Conservation (phyloP, 2,797 vertebrate species). For the Sebastes oblongus region DNA sequence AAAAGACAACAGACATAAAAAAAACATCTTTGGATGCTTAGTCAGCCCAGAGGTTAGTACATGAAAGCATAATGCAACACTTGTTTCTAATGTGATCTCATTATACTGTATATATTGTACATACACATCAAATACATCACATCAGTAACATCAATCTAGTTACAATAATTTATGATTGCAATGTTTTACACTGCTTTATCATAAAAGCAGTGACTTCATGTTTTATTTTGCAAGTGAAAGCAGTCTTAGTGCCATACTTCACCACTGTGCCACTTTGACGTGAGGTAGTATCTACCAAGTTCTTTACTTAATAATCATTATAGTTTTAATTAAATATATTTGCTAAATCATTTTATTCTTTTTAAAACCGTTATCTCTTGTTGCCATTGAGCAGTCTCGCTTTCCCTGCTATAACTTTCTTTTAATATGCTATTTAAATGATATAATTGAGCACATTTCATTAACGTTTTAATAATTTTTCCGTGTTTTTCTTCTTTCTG, state of each 20-base stretch:
- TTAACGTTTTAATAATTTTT: neutral
- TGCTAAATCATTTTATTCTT: neutral
- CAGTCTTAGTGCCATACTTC: too few species aligned
- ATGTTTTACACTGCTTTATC: neutral
- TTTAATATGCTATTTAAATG: neutral
- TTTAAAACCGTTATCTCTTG: neutral
- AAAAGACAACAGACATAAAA: neutral
- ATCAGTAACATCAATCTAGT: neutral
- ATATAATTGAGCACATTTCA: neutral
- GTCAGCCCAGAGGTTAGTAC: too few species aligned
- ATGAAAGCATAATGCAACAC: neutral
- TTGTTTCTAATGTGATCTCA: neutral
- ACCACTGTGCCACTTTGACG: neutral
- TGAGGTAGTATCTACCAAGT: neutral
- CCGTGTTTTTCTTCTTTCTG: neutral
- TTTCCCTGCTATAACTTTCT: neutral
- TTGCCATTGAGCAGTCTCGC: neutral
- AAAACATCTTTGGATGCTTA: neutral
- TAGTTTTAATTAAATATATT: neutral
- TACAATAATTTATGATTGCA: neutral
- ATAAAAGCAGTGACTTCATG: neutral
- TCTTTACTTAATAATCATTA: neutral
- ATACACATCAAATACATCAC: neutral
- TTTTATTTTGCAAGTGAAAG: neutral
- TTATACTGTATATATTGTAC: neutral